phyloP scores from a whole-genome alignment of 2,113 vertebrate species.

The Lepisosteus oculatus region DNA sequence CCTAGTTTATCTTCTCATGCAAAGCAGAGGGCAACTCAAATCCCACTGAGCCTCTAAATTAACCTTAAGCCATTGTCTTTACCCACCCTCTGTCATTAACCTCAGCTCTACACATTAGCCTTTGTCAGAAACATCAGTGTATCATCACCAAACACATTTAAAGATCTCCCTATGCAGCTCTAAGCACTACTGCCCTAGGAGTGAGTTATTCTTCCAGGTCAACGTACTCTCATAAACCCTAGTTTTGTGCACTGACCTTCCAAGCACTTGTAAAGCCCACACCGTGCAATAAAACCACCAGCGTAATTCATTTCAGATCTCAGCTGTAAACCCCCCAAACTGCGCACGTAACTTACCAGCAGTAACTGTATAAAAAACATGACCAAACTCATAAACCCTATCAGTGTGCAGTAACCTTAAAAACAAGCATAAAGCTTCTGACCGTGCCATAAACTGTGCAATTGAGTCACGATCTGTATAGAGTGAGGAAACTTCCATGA shows the following conservation, averaged over 20 bases:
- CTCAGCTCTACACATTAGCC: neutral
- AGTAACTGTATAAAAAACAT: conserved; percentile 7
- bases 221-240: conserved; percentile 37
- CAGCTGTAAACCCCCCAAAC: conserved; percentile 30
- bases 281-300: conserved; percentile 44
- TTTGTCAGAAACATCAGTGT: neutral
- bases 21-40: neutral
- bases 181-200: conserved; percentile 22
- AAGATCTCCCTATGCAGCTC: neutral
- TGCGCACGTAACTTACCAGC: conserved; percentile 34
- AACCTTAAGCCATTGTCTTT: neutral
- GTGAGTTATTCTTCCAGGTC: conserved; percentile 44
- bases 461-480: too few species aligned
- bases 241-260: conserved; percentile 54
- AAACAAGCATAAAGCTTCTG: neutral
- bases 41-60: neutral
- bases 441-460: neutral
- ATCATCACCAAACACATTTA: neutral
- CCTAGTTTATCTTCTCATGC: neutral
- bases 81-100: neutral
- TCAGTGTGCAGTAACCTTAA: conserved; percentile 3
- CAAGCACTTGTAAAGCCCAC: conserved; percentile 44
- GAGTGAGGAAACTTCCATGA: too few species aligned
- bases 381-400: conserved; percentile 28
- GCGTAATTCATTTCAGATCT: conserved; percentile 48